Base-by-base conservation (phyloP, 2,797 vertebrate genomes). In the Trichosurus vulpecula region DNA sequence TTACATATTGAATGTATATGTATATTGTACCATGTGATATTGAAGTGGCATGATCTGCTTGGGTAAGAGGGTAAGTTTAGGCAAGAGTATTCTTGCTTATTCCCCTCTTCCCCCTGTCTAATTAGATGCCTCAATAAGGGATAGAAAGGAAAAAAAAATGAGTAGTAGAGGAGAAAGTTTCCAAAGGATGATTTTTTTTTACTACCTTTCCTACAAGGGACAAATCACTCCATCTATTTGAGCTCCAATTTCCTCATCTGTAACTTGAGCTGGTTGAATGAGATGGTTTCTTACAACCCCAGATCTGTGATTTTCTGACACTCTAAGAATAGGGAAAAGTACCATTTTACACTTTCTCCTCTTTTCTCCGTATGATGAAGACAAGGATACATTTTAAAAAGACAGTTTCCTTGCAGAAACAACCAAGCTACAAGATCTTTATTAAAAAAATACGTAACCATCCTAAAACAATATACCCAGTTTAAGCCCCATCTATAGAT, bases 401-500 rank as follows among this genome's bases (percentile, higher is more conserved):
- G 31, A 92, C 31, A n/a, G 31, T 95, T 97, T 93, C 54, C n/a
- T 93, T 93, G 94, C 27, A 91, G 90, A 97, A 93, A 12, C 41
- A 92, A 92, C 58, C 5, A 66, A 95, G 94, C 92, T 94, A n/a
- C 52, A 81, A 89, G 29, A 56, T 94, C 95, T 92, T 95, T 91
- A 47, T 90, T 10, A 52, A 47, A 1, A 51, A 89, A 74, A 31
- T 93, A 92, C 55, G 90, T 81, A 95, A 56, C 95, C 56, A 90
- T 87, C 57, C 94, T 91, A 25, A 95, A 54, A 96, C 58, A 93
- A 92, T 61, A 51, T 95, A 51, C 61, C 53, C 92, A 52, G 19
- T 91, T 92, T 47, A 94, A 66, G 47, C 12, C 92, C 51, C 11
- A n/a, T 96, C 93, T 96, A 30, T 90, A 94, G 96, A 95, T 89